Percentiles rank a stretch among this genome's conserved stretches.
Conservation (phyloP, 2,113 vertebrate species). For the Ondatra zibethicus region DNA sequence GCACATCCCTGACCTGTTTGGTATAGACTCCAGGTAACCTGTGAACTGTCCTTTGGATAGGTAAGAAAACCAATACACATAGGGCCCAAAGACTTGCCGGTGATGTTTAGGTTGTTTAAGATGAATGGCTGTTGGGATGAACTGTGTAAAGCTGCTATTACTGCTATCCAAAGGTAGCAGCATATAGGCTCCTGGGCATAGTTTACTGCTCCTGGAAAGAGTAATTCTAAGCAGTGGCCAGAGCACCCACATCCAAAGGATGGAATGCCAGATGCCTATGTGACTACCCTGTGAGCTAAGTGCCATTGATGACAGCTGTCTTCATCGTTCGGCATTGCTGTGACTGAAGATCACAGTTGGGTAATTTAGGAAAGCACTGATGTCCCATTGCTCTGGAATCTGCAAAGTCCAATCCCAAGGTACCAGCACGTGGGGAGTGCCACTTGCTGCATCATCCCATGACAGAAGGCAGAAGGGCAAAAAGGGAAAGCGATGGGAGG, state of each 20-base stretch:
- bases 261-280: background rate
- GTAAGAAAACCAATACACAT: background rate
- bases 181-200: background rate
- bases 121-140: accelerated
- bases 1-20: background rate
- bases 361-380: background rate
- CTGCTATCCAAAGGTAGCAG: background rate
- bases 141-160: background rate
- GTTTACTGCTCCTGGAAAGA: background rate
- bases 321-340: background rate
- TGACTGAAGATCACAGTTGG: background rate
- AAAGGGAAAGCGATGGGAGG: background rate
- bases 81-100: background rate
- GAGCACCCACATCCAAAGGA: accelerated
- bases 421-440: background rate
- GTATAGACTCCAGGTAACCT: background rate
- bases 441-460: background rate
- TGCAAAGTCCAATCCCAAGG: background rate
- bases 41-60: background rate
- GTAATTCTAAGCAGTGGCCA: background rate
- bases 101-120: background rate
- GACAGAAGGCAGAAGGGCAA: background rate
- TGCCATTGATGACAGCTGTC: background rate
- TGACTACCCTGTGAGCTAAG: accelerated
- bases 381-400: background rate